Evolutionary conservation across 2,797 vertebrate species (phyloP), one percentile per base, ranked within the genome.

Genomic region (Enteromius fasciolatus): DNA sequence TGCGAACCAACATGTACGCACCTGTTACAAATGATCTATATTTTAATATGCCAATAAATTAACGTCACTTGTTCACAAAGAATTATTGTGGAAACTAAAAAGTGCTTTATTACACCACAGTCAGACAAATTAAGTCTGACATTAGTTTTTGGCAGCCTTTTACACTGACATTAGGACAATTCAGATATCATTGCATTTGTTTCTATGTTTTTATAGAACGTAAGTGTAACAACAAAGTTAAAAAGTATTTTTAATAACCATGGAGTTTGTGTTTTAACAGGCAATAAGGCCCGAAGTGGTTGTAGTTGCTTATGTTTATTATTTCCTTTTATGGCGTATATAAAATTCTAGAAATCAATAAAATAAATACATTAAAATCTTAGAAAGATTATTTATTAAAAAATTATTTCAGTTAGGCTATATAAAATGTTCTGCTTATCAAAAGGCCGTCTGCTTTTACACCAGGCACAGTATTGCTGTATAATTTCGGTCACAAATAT

Each of bases 1-100:
- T 78, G 76, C 41, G 18, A 25, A 81, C 28, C 41, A 63, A 9
- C 54, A 33, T n/a, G 54, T 73, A 80, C 15, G 25, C 79, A 81
- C 79, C 79, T 81, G 68, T 50, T 64, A 41, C 17, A 54, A 23
- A 36, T 25, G 0, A 80, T 79, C 64, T 61, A 6, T 63, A 36
- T 73, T 46, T 76, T 14, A 20, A 23, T 50, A 78, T 66, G 76
- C 18, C 12, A 66, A 17, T 31, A 66, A 36, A 78, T 66, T 17
- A n/a, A 20, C 28, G 44, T 17, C 28, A n/a, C 57, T 46, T 20
- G 5, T 63, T 63, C 52, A 23, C 61, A 70, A 28, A 44, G 2
- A 54, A 59, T 12, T 46, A 50, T 25, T 73, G 39, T 63, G 18
- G n/a, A 72, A 39, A 50, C 75, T n/a, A 3, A 50, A 33, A 18